Conservation (phyloP, 2,888 invertebrate genomes). For the Epistrophella euchroma region DNA sequence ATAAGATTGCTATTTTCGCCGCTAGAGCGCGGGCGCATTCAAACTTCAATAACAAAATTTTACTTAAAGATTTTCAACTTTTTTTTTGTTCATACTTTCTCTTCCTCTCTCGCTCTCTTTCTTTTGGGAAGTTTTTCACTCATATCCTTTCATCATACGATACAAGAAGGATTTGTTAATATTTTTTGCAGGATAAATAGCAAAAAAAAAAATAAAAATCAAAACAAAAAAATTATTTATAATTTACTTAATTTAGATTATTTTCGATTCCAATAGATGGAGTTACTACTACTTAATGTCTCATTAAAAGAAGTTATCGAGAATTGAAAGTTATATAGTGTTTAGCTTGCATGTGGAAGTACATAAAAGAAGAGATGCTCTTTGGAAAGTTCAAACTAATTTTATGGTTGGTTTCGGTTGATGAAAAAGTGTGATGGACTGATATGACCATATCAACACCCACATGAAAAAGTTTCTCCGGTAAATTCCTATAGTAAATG, state of each 20-base stretch:
- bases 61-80: constrained; percentile 24
- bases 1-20: neutral
- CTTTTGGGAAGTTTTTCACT: neutral
- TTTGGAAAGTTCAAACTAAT: constrained; percentile 38
- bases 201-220: neutral
- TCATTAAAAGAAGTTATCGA: neutral
- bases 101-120: constrained; percentile 1
- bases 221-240: constrained; percentile 4
- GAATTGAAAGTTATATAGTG: neutral
- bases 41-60: constrained; percentile 27
- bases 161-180: neutral
- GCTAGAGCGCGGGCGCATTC: constrained; percentile 56
- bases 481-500: neutral
- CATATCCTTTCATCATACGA: constrained; percentile 11
- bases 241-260: constrained; percentile 55
- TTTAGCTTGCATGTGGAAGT: neutral
- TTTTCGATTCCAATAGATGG: constrained; percentile 7
- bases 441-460: constrained; percentile 15
- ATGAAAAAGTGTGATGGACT: constrained; percentile 31
- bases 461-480: neutral
- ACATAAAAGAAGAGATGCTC: constrained; percentile 12
- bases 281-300: neutral
- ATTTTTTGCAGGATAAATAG: neutral
- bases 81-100: neutral
- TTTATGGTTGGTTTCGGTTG: constrained; percentile 39